Base-by-base conservation (phyloP, 2,797 vertebrate genomes). In the Threskiornis aethiopicus region DNA sequence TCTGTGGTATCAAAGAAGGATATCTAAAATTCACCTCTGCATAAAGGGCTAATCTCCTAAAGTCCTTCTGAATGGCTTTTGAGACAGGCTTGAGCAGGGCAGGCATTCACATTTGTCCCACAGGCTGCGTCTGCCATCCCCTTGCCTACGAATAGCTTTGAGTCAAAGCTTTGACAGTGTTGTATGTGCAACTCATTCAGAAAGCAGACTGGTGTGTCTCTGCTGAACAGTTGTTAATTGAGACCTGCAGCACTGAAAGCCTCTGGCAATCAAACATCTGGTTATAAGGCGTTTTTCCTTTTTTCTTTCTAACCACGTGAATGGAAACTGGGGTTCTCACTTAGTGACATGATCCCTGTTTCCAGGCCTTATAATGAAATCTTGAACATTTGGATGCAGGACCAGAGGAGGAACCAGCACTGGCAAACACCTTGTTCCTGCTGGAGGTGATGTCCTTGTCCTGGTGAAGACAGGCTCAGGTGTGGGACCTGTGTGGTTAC, bases 141-240 rank as follows among this genome's bases (percentile, higher is more conserved):
- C 49, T 86, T 75, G 52, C 58, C 51, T 28, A 19, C 0, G 0
- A 72, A 47, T 5, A 64, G 33, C 57, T 83, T 57, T 41, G 76
- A 83, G 61, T 61, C 46, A 75, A n/a, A n/a, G 18, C 57, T 87
- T 72, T 92, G 78, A 9, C 37, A 39, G 66, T 16, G 64, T 13
- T 67, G 49, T 22, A 12, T 12, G 59, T n/a, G 26, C 61, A n/a
- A 47, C 81, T 84, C 41, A 16, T 41, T 69, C 67, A 67, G 83
- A 65, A 67, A 87, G 51, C 65, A 41, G 71, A 29, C 39, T 69
- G 65, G 3, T 52, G 15, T 44, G 16, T 55, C 31, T 89, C 79
- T 86, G 79, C 66, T 93, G 81, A 75, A 20, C 39, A 72, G 73
- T 71, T 85, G 18, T 22, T 83, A 71, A 44, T 44, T 65, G 76